phyloP scores from a whole-genome alignment of 2,113 vertebrate species.

The Marcusenius ussheri region DNA sequence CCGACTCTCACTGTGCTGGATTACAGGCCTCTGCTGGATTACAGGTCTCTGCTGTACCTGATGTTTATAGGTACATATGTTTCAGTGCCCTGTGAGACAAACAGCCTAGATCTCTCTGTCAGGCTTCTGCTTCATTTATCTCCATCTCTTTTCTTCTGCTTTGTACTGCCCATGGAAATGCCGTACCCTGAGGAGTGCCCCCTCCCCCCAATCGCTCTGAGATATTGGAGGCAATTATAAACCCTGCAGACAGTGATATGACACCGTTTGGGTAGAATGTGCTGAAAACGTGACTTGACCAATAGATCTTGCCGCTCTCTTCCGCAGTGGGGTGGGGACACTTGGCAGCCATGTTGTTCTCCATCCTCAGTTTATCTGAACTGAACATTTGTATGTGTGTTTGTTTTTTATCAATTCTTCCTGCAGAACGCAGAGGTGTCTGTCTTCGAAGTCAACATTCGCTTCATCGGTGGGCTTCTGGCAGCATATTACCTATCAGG shows the following conservation, averaged over 20 bases:
- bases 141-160: neutral
- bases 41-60: neutral
- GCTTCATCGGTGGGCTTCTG: constrained; percentile 89
- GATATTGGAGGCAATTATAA: neutral
- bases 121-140: neutral
- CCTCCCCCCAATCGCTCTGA: neutral
- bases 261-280: neutral
- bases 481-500: constrained; percentile 92
- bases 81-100: neutral
- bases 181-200: neutral
- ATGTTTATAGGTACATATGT: neutral
- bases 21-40: neutral
- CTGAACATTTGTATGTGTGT: neutral
- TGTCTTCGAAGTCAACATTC: constrained; percentile 96
- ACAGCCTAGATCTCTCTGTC: neutral
- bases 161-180: neutral
- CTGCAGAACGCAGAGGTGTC: constrained; percentile 89
- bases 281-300: neutral
- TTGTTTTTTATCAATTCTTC: constrained; percentile 20
- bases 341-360: neutral
- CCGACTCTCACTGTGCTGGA: neutral
- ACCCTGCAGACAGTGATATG: neutral
- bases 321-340: neutral
- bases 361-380: neutral
- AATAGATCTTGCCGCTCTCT: neutral